Evolutionary conservation across 2,113 vertebrate genomes (phyloP).

Genomic region (Tichodroma muraria): DNA sequence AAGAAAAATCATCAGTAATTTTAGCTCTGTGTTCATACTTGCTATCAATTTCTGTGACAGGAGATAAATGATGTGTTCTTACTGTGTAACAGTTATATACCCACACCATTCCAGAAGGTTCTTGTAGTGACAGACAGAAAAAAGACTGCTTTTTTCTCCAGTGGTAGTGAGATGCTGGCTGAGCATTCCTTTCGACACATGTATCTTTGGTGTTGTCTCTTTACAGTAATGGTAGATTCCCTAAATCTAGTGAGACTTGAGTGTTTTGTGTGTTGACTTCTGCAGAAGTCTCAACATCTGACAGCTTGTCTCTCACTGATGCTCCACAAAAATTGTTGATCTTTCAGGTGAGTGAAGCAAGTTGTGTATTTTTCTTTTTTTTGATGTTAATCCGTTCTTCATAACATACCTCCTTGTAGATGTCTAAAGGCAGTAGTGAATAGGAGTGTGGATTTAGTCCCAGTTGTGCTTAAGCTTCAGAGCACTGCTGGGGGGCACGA

Average conservation of each 20-base stretch:
- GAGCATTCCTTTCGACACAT: not conserved
- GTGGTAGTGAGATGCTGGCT: not conserved
- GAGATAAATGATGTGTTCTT: not conserved
- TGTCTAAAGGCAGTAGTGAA: not conserved
- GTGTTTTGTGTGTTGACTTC: not conserved
- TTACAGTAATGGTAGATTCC: not conserved
- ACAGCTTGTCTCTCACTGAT: not conserved
- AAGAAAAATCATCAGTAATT: not conserved
- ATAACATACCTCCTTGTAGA: not conserved
- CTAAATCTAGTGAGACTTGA: too few relatives aligned
- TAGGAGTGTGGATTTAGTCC: not conserved
- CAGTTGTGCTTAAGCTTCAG: not conserved
- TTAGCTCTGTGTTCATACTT: not conserved
- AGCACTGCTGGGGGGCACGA: fast-evolving
- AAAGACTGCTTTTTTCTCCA: not conserved
- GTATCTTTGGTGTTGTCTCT: not conserved
- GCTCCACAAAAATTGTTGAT: not conserved
- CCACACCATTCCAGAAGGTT: not conserved
- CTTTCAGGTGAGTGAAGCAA: not conserved
- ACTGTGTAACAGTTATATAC: not conserved
- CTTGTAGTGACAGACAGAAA: not conserved
- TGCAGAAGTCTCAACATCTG: not conserved
- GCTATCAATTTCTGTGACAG: not conserved
- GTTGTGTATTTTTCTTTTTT: not conserved
- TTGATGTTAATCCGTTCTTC: not conserved